Percentiles rank a stretch among this genome's conserved stretches.
Conservation (phyloP, 2,888 invertebrate genomes). For the Brachyptera risi region DNA sequence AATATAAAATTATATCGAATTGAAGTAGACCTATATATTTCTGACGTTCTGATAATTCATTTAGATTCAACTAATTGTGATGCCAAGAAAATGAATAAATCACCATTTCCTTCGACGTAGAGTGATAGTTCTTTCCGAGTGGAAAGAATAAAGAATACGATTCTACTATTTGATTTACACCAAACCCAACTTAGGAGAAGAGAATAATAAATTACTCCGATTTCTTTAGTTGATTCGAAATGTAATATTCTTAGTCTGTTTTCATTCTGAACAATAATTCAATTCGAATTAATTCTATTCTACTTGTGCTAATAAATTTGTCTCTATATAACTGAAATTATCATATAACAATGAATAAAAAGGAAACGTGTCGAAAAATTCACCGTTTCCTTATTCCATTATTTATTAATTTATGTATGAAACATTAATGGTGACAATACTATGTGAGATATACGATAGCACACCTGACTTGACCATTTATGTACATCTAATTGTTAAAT, state of each 20-base stretch:
- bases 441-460: not conserved
- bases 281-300: constrained; percentile 18
- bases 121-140: too few species aligned
- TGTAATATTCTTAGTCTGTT: not conserved
- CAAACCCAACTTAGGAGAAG: too few species aligned
- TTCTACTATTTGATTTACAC: too few species aligned
- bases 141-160: too few species aligned
- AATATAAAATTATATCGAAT: too few species aligned
- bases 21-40: too few species aligned
- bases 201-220: too few species aligned
- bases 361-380: not conserved
- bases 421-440: not conserved
- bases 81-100: too few species aligned
- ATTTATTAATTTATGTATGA: not conserved
- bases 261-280: constrained; percentile 1
- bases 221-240: not conserved
- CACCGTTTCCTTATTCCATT: not conserved
- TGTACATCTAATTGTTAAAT: constrained; percentile 6
- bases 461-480: not conserved
- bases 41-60: too few species aligned
- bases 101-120: too few species aligned
- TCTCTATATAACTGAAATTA: constrained; percentile 7
- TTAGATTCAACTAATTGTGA: too few species aligned
- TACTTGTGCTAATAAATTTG: constrained; percentile 21
- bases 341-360: constrained; percentile 5